phyloP scores from a whole-genome alignment of 1,140 invertebrate species.

The Trypoxylus dichotomus region DNA sequence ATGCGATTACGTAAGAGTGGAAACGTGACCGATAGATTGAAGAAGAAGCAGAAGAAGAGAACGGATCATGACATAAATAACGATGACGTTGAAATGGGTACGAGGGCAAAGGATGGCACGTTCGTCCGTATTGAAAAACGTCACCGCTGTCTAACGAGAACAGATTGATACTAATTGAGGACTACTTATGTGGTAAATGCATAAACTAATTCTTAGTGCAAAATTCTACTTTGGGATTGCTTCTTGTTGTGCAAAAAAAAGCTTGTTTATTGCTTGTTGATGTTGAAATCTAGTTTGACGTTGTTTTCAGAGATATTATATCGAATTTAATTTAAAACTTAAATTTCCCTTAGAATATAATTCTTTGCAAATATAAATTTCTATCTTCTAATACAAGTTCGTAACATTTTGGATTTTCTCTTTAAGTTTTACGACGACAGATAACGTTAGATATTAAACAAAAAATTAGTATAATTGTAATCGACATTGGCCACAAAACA shows the following conservation, averaged over 20 bases:
- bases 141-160: background rate
- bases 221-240: background rate
- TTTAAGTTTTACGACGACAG: too few relatives aligned
- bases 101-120: slow-evolving; percentile 8
- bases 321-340: too few relatives aligned
- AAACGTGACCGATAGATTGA: slow-evolving; percentile 32
- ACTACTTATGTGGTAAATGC: background rate
- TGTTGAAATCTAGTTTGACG: too few relatives aligned
- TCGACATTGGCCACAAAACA: too few relatives aligned
- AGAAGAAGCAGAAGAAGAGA: slow-evolving; percentile 7
- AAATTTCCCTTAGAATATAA: too few relatives aligned
- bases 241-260: background rate
- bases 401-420: too few relatives aligned
- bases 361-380: too few relatives aligned
- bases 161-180: slow-evolving; percentile 27
- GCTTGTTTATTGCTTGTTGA: background rate
- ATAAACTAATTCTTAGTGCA: background rate
- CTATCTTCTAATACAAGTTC: too few relatives aligned
- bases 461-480: too few relatives aligned
- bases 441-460: too few relatives aligned
- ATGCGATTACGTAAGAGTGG: slow-evolving; percentile 34
- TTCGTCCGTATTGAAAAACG: background rate
- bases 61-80: slow-evolving; percentile 16
- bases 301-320: too few relatives aligned
- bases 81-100: slow-evolving; percentile 20